Evolutionary conservation across 2,797 vertebrate species (phyloP), one percentile per base, ranked within the genome.

Genomic region (Muscicapa comitata): DNA sequence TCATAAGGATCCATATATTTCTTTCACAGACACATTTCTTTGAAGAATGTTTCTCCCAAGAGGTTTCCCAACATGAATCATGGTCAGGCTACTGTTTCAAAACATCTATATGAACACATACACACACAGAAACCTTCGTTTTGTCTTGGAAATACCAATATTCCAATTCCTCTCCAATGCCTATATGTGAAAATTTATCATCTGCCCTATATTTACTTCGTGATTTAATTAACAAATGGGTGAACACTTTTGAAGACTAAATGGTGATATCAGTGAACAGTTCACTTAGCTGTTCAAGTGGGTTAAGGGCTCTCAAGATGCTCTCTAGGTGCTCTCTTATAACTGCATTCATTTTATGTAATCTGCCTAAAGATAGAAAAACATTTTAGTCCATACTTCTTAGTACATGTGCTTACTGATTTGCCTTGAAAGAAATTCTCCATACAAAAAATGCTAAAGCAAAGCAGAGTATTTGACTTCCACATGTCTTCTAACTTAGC

Each of bases 241-340:
- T 92, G 89, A 87, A 90, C 29, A 62, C 61, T 78, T 90, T 54
- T 67, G 47, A 92, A 85, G 40, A 85, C 63, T 76, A 76, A 95
- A 86, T 4, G 3, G 57, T 24, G n/a, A 5, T 66, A 94, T 91
- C 76, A 85, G 55, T 76, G 81, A 97, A 78, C 68, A 95, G 65
- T 57, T 63, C 51, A 25, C 70, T 96, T 67, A 76, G 66, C 68
- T 88, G 89, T 77, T 92, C 88, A 96, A 94, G 96, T 86, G 86
- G 45, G 77, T 91, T 92, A 96, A 96, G 93, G 62, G 67, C 70
- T 90, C 96, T 97, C 96, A 95, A 97, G 94, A 97, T 86, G 86
- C 93, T 95, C 93, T 91, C 78, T 91, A 96, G 78, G 92, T 94
- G 90, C 82, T 91, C 88, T 90, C 82, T 85, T 67, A 9, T 45